Evolutionary conservation across 2,797 vertebrate species (phyloP).

Genomic region (Astyanax mexicanus): DNA sequence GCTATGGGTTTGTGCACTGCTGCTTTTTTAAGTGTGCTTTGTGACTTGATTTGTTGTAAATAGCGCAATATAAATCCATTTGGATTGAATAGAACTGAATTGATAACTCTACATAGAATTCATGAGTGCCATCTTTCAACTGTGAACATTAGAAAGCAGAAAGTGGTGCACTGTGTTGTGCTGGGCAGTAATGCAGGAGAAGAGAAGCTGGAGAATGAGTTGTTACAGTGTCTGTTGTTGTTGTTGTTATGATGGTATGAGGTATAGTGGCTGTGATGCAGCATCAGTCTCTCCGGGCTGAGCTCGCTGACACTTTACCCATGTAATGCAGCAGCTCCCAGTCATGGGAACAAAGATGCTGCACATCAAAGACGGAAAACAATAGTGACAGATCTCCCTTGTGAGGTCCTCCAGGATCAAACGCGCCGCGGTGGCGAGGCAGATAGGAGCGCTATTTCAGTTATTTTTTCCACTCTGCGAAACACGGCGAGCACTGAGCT

Average conservation of each 20-base stretch:
- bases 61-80: no score
- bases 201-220: neutral
- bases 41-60: no score
- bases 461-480: constrained; percentile 35
- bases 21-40: no score
- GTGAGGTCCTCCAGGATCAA: constrained; percentile 48
- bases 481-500: constrained; percentile 33
- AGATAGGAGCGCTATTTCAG: constrained; percentile 30
- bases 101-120: neutral
- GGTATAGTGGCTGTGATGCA: constrained; percentile 38
- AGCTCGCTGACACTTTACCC: constrained; percentile 24
- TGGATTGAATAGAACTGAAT: no score
- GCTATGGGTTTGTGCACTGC: no score
- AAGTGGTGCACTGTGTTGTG: neutral
- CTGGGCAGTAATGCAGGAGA: neutral
- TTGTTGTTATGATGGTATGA: no score
- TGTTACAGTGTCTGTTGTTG: constrained; percentile 11
- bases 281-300: constrained; percentile 33
- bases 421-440: constrained; percentile 6
- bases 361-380: constrained; percentile 51
- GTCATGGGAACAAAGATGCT: constrained; percentile 48
- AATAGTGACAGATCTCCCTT: constrained; percentile 43
- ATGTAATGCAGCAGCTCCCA: constrained; percentile 34
- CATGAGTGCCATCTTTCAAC: neutral
- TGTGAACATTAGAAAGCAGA: neutral